Base-by-base conservation (phyloP, 2,797 vertebrate species). In the Gymnothorax reevesii region DNA sequence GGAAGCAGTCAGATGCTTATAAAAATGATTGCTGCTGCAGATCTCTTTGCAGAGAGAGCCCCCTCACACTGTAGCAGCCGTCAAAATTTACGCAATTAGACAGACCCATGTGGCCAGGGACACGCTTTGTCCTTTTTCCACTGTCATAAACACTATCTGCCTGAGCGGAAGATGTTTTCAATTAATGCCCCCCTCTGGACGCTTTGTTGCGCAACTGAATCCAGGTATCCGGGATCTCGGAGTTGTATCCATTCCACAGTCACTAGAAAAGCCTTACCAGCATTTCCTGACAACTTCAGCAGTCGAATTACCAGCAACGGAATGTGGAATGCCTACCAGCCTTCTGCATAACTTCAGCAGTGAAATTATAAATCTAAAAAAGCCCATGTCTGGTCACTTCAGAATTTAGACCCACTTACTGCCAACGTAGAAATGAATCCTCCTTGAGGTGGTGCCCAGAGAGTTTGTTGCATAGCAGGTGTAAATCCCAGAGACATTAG, bases 391-490 rank as follows among this genome's bases (percentile, higher is more conserved):
- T 20, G 25, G 83, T 88, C 59, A 57, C 15, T 7, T 84, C 49
- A 71, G 15, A 25, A 69, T 27, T 73, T 12, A 10, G 27, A 42
- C 57, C 77, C 66, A 94, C 96, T 97, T 94, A 99, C 98, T 96
- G 88, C 95, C 93, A 59, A 99, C 93, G 0, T 94, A 98, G 92
- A 98, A 97, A 75, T 93, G 84, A 0, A 94, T 90, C 49, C 55
- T 94, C 89, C 96, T 91, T 83, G 84, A 90, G 75, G 90, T 94
- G 12, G 0, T 33, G n/a, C 94, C 96, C 0, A 88, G 4, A 71
- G 92, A 89, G 91, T 98, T 98, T 75, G 86, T 84, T 73, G 97
- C 97, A 87, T 91, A 8, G 4, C 98, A 99, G 89, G 89, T 90
- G 85, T 94, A 98, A 7, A 92, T 86, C 3, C 98, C 98, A 0